A percentile compares a stretch with the other conserved stretches of the same genome.
Evolutionary conservation across 1,140 invertebrate genomes (phyloP).

Genomic region (Dendroctonus valens): DNA sequence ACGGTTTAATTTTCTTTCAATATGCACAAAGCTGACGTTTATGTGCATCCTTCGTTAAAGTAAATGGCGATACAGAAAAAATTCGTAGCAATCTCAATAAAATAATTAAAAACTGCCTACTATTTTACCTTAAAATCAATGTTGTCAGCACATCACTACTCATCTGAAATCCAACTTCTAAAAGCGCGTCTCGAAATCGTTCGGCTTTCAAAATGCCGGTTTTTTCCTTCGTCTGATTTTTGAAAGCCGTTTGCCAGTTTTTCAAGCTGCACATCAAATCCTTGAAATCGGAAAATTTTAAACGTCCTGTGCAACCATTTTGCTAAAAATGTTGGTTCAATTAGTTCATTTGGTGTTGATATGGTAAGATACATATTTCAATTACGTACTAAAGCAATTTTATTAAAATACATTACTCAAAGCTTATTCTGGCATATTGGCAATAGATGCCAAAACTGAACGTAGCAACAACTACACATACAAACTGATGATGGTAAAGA

Average conservation of each 20-base stretch:
- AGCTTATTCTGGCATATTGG: too few relatives aligned
- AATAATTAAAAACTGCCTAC: background rate
- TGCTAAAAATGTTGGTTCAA: constrained; percentile 45
- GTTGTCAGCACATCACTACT: constrained; percentile 80
- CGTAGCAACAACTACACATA: too few relatives aligned
- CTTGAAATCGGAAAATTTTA: constrained; percentile 86
- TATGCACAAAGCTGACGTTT: too few relatives aligned
- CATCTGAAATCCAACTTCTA: constrained; percentile 85
- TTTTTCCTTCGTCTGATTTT: constrained; percentile 87
- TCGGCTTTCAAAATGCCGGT: constrained; percentile 87
- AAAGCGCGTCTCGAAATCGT: constrained; percentile 76
- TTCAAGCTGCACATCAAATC: constrained; percentile 90
- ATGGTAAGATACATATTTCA: background rate
- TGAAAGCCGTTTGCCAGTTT: constrained; percentile 88
- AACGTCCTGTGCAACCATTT: constrained; percentile 75
- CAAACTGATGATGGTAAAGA: too few relatives aligned
- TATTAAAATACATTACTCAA: too few relatives aligned
- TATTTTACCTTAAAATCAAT: constrained; percentile 64
- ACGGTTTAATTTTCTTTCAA: too few relatives aligned
- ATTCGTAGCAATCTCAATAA: background rate
- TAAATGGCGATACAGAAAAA: too few relatives aligned
- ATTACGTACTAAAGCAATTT: too few relatives aligned
- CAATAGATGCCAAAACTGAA: too few relatives aligned
- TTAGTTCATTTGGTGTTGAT: background rate
- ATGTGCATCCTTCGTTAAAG: too few relatives aligned